These are phyloP conservation scores for Saturnia pavonia DNA, from an alignment of 2,888 invertebrate genomes.

Conservation along the genomic window DNA sequence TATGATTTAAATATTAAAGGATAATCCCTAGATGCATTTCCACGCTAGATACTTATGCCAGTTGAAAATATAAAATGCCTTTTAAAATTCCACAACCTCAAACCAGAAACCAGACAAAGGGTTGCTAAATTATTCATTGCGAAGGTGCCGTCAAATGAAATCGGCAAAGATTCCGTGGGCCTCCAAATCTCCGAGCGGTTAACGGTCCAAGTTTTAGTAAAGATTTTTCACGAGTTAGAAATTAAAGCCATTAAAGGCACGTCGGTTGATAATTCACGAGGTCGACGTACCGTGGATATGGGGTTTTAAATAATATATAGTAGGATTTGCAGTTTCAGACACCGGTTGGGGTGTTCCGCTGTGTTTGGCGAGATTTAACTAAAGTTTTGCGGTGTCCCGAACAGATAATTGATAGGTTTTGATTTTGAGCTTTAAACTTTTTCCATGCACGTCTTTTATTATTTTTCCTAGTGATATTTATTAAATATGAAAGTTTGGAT, in stretches of 20 bases:
- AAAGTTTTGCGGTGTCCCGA: slow-evolving; percentile 14
- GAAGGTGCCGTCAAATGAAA: slow-evolving; percentile 15
- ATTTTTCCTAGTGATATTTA: too few relatives aligned
- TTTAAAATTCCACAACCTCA: neutral
- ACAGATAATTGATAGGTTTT: slow-evolving; percentile 2
- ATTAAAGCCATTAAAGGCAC: slow-evolving; percentile 67
- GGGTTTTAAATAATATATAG: slow-evolving; percentile 63
- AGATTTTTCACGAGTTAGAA: slow-evolving; percentile 67
- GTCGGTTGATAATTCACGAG: slow-evolving; percentile 56
- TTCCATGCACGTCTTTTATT: neutral
- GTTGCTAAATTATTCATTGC: slow-evolving; percentile 12
- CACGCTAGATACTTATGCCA: neutral
- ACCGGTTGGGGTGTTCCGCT: slow-evolving; percentile 11
- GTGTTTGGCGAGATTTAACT: slow-evolving; percentile 11
- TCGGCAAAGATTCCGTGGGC: slow-evolving; percentile 13
- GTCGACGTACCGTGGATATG: slow-evolving; percentile 51
- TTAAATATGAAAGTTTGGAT: too few relatives aligned
- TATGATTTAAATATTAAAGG: neutral
- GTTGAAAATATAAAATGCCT: neutral
- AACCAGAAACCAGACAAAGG: slow-evolving; percentile 8
- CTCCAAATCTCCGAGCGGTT: slow-evolving; percentile 33
- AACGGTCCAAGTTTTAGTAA: slow-evolving; percentile 51
- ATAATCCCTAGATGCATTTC: neutral
- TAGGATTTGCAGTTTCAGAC: slow-evolving; percentile 16
- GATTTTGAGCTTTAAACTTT: neutral